These are phyloP conservation scores for Melanotaenia duboulayi DNA, from an alignment of 2,113 vertebrate genomes.

Conservation along the genomic window DNA sequence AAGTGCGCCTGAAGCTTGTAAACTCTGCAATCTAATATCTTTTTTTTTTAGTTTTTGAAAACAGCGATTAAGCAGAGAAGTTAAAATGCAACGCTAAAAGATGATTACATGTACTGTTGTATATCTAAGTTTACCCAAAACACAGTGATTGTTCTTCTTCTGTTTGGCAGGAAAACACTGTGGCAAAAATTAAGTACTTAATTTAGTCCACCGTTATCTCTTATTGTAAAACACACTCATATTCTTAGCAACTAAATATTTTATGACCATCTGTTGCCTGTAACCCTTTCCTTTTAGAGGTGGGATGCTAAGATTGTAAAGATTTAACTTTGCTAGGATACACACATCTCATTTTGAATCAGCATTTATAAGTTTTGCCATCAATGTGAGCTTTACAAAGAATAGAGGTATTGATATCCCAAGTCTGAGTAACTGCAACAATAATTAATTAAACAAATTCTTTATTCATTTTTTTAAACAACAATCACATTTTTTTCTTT, in stretches of 20 bases:
- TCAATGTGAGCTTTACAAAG: not conserved
- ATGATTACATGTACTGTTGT: not conserved
- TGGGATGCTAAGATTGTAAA: not conserved
- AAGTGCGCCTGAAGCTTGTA: slow-evolving; percentile 21
- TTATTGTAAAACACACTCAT: too few relatives aligned
- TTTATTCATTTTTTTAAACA: slow-evolving; percentile 5
- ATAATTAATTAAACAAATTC: not conserved
- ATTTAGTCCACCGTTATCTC: too few relatives aligned
- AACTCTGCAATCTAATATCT: not conserved
- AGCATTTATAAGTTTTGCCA: not conserved
- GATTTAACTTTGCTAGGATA: not conserved
- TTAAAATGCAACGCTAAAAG: not conserved
- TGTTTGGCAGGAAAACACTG: too few relatives aligned
- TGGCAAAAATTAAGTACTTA: too few relatives aligned
- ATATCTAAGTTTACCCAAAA: too few relatives aligned
- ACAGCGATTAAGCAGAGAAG: not conserved
- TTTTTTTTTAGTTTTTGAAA: slow-evolving; percentile 5
- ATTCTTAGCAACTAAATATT: not conserved
- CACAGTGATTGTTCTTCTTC: too few relatives aligned
- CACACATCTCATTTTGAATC: not conserved
- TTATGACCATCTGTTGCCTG: not conserved
- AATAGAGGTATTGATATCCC: not conserved
- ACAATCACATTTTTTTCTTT: not conserved
- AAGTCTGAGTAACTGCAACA: not conserved
- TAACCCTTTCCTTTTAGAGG: too few relatives aligned